These are phyloP conservation scores for Cyclophora punctaria DNA, from an alignment of 2,888 invertebrate genomes.

Conservation along the genomic window DNA sequence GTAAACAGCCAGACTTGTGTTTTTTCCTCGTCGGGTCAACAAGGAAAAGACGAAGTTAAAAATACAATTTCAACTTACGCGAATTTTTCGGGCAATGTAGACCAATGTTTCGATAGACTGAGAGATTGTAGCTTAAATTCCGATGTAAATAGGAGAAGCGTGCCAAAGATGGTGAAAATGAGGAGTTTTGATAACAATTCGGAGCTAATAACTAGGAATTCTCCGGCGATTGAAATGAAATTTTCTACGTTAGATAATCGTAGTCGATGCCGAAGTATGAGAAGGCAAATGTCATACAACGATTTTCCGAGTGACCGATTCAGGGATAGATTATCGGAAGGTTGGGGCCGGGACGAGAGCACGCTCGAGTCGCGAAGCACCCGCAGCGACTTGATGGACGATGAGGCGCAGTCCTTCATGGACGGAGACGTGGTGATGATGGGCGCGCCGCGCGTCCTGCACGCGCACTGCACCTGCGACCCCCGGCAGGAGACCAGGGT, in stretches of 20 bases:
- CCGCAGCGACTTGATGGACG: slow-evolving; percentile 49
- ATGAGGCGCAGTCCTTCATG: slow-evolving; percentile 52
- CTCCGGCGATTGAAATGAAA: slow-evolving; percentile 52
- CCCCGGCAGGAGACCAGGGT: slow-evolving; percentile 46
- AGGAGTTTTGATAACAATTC: slow-evolving; percentile 63
- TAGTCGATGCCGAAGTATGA: slow-evolving; percentile 62
- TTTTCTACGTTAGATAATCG: slow-evolving; percentile 68
- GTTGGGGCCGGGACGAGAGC: slow-evolving; percentile 52
- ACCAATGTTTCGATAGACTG: slow-evolving; percentile 66
- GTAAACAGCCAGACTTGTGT: slow-evolving; percentile 65
- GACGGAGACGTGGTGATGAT: slow-evolving; percentile 55
- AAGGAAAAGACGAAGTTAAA: slow-evolving; percentile 56
- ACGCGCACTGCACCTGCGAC: slow-evolving; percentile 60
- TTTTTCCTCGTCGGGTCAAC: slow-evolving; percentile 54
- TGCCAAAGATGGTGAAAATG: slow-evolving; percentile 54
- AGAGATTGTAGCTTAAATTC: slow-evolving; percentile 47
- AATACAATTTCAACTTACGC: slow-evolving; percentile 58
- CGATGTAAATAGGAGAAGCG: slow-evolving; percentile 37
- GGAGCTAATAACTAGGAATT: slow-evolving; percentile 44
- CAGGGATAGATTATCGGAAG: slow-evolving; percentile 50
- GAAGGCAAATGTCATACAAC: slow-evolving; percentile 68
- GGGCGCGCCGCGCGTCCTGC: slow-evolving; percentile 36
- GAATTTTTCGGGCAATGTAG: slow-evolving; percentile 68
- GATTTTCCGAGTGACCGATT: slow-evolving; percentile 66
- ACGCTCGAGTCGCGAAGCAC: slow-evolving; percentile 48